A percentile compares a stretch with the other conserved stretches of the same genome.
These are phyloP conservation scores for Orthosia gothica DNA, from an alignment of 2,888 invertebrate genomes.

Conservation along the genomic window DNA sequence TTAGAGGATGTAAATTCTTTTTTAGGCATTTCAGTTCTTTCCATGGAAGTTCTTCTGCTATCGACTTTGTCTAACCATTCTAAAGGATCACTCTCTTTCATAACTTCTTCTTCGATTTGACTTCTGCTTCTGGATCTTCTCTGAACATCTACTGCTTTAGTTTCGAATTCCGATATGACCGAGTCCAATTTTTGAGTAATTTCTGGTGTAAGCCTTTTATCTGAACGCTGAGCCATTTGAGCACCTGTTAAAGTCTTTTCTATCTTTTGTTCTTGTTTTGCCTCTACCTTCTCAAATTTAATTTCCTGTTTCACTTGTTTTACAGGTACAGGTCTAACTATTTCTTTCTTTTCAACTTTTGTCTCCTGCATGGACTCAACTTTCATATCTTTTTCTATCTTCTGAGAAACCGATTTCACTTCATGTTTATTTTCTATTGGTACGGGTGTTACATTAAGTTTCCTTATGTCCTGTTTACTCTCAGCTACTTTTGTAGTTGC, in stretches of 20 bases:
- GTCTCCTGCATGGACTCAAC: constrained; percentile 51
- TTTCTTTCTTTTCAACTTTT: constrained; percentile 58
- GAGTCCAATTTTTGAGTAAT: constrained; percentile 84
- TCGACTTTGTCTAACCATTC: constrained; percentile 80
- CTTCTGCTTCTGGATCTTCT: constrained; percentile 80
- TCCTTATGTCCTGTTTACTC: constrained; percentile 26
- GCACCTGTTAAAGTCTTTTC: constrained; percentile 75
- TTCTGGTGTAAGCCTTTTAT: constrained; percentile 80
- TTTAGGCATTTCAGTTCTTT: constrained; percentile 62
- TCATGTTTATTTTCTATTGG: constrained; percentile 52
- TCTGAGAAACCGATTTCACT: constrained; percentile 52
- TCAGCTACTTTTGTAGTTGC: constrained; percentile 42
- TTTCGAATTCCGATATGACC: constrained; percentile 86
- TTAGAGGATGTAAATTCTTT: constrained; percentile 66
- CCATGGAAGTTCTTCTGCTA: constrained; percentile 67
- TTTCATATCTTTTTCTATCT: constrained; percentile 47
- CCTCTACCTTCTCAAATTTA: constrained; percentile 30
- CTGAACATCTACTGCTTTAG: constrained; percentile 74
- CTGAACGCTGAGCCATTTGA: constrained; percentile 85
- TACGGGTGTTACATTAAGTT: constrained; percentile 49
- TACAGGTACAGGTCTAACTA: constrained; percentile 48
- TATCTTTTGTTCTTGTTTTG: constrained; percentile 36
- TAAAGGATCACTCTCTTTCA: constrained; percentile 76
- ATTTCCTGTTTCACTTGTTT: constrained; percentile 55
- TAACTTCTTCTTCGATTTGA: constrained; percentile 78